Base-by-base conservation (phyloP, 2,113 vertebrate species). In the Cololabis saira region DNA sequence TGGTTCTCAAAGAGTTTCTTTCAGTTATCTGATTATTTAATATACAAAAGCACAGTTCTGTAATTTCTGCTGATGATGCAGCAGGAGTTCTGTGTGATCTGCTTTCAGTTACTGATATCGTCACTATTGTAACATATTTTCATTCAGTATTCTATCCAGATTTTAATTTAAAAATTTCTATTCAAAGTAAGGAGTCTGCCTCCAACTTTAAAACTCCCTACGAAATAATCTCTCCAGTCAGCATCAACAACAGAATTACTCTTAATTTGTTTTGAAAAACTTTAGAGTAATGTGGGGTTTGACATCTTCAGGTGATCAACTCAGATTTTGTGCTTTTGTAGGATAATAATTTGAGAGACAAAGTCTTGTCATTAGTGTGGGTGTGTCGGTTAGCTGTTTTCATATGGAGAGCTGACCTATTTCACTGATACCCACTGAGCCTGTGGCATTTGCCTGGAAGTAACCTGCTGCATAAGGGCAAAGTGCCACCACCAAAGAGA, bases 351-450 rank as follows among this genome's bases (percentile, higher is more conserved):
- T 42, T 59, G 45, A 43, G 21, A 76, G 71, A 66, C 60, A 55
- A 50, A 19, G 27, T 53, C 13, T 27, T 18, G 58, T 76, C 42
- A 54, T 69, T 67, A 78, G 44, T 44, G 67, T 67, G 16, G 44
- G 51, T 21, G 60, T 72, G 75, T 58, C 57, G 61, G 22, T 75
- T 81, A 64, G 50, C 60, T 16, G 19, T 55, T 43, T 63, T 68
- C 55, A 59, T 37, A 62, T 56, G 57, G 60, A 61, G 63, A 76
- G 43, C 16, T 63, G 76, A 71, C 68, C 81, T 78, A 84, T 72
- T 80, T 84, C 56, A 76, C 45, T 49, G 56, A 84, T 52, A 76
- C 74, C 74, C 71, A 67, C 50, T 30, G 70, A 47, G 81, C 58
- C 42, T 53, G 24, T 76, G 64, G 71, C 64, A 78, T 41, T 68